phyloP scores from a whole-genome alignment of 2,113 vertebrate genomes.

The Zosterops hypoxanthus region DNA sequence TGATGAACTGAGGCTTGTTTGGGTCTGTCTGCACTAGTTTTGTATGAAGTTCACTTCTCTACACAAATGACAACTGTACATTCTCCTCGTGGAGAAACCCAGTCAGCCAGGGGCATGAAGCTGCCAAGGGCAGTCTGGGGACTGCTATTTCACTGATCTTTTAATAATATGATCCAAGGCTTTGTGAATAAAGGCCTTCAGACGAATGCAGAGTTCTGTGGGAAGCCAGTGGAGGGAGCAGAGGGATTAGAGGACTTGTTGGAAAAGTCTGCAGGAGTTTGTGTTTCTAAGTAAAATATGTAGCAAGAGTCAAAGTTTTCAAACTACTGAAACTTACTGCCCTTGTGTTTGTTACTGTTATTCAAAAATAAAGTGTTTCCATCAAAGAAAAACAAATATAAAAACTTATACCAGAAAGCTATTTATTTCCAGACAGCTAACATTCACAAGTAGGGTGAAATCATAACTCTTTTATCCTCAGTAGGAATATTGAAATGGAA shows the following conservation, averaged over 20 bases:
- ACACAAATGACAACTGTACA: not conserved
- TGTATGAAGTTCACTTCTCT: not conserved
- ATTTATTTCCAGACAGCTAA: not conserved
- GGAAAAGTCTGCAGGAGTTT: slow-evolving; percentile 12
- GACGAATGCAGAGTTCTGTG: slow-evolving; percentile 8
- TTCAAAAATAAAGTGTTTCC: not conserved
- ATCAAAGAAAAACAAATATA: not conserved
- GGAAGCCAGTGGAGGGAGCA: slow-evolving; percentile 53
- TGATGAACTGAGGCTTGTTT: fast-evolving
- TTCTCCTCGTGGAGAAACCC: not conserved
- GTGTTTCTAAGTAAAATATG: slow-evolving; percentile 2
- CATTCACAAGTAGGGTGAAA: not conserved
- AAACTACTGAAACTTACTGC: not conserved
- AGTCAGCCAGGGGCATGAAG: not conserved
- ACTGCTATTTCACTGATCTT: slow-evolving; percentile 41
- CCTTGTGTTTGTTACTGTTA: not conserved
- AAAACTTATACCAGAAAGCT: not conserved
- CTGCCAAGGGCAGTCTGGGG: not conserved
- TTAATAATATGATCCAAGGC: slow-evolving; percentile 37
- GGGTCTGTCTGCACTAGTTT: not conserved
- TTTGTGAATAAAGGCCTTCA: slow-evolving; percentile 54
- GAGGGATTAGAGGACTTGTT: slow-evolving; percentile 49
- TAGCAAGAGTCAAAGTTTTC: not conserved
- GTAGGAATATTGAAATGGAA: not conserved
- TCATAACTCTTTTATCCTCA: not conserved